Evolutionary conservation across 1,140 invertebrate genomes (phyloP).

Genomic region (Micrasema longulum): DNA sequence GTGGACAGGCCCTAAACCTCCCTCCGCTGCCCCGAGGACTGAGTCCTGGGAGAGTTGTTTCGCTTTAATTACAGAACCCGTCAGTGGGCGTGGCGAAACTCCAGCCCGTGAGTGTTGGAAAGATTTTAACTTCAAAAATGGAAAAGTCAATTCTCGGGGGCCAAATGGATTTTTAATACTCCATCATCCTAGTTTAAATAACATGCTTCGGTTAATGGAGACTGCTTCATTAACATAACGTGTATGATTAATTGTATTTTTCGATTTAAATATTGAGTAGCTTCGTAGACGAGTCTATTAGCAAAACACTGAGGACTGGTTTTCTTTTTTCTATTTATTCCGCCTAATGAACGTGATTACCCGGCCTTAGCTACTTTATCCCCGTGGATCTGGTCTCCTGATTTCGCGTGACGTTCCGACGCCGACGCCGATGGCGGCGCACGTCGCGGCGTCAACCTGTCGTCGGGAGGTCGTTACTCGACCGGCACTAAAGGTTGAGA

Average conservation of each 20-base stretch:
- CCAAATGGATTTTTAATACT: slow-evolving; percentile 30
- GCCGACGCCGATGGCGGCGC: too few species aligned
- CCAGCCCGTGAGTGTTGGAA: slow-evolving; percentile 17
- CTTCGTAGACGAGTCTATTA: not conserved
- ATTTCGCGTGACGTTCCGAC: too few species aligned
- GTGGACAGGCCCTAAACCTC: not conserved
- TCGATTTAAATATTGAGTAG: not conserved
- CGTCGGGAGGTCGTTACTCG: slow-evolving; percentile 39
- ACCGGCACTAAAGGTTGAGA: slow-evolving; percentile 35
- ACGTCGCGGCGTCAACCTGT: slow-evolving; percentile 25
- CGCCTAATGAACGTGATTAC: too few species aligned
- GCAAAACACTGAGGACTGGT: not conserved
- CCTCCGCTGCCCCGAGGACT: not conserved
- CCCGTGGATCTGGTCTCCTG: too few species aligned
- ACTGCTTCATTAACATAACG: slow-evolving; percentile 6
- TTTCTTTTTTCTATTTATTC: not conserved
- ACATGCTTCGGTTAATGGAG: not conserved
- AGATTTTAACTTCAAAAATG: slow-evolving; percentile 32
- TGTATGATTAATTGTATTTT: slow-evolving; percentile 6
- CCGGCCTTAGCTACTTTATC: too few species aligned
- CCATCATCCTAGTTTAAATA: slow-evolving; percentile 34
- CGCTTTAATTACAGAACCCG: slow-evolving; percentile 34
- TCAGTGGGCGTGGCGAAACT: slow-evolving; percentile 8
- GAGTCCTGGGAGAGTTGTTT: slow-evolving; percentile 13
- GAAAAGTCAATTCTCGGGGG: slow-evolving; percentile 33